Conservation (phyloP, 2,113 vertebrate genomes). For the Mohoua ochrocephala region DNA sequence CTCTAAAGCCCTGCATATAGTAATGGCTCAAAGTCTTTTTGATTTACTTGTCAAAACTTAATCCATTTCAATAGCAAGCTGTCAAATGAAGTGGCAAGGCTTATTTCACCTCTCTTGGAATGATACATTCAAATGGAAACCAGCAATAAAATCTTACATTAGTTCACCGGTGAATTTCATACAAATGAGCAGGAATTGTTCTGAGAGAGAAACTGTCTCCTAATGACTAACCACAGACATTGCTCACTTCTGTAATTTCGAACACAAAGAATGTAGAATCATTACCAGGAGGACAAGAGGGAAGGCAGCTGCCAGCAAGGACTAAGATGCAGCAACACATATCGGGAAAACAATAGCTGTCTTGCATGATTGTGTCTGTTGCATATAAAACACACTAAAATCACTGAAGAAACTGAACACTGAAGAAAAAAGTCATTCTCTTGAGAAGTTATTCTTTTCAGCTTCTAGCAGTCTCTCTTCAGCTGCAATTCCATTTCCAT, state of each 20-base stretch:
- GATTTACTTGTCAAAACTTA: neutral
- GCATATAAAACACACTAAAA: neutral
- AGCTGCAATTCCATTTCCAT: neutral
- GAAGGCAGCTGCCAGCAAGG: neutral
- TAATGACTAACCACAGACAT: neutral
- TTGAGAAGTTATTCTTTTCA: neutral
- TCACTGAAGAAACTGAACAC: neutral
- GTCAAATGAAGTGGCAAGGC: neutral
- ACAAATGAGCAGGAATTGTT: neutral
- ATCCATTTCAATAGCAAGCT: neutral
- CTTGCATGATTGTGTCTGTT: neutral
- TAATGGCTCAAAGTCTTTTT: neutral
- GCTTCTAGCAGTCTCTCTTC: neutral
- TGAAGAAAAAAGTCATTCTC: neutral
- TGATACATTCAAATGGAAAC: neutral
- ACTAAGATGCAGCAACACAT: neutral
- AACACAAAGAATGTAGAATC: neutral
- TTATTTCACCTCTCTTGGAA: neutral
- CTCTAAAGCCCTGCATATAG: neutral
- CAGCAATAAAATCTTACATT: neutral
- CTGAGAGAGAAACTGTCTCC: neutral
- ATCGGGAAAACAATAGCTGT: neutral
- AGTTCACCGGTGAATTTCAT: neutral
- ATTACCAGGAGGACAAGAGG: neutral
- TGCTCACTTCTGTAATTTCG: neutral